Conservation (phyloP, 2,797 vertebrate genomes). For the Graptemys geographica region DNA sequence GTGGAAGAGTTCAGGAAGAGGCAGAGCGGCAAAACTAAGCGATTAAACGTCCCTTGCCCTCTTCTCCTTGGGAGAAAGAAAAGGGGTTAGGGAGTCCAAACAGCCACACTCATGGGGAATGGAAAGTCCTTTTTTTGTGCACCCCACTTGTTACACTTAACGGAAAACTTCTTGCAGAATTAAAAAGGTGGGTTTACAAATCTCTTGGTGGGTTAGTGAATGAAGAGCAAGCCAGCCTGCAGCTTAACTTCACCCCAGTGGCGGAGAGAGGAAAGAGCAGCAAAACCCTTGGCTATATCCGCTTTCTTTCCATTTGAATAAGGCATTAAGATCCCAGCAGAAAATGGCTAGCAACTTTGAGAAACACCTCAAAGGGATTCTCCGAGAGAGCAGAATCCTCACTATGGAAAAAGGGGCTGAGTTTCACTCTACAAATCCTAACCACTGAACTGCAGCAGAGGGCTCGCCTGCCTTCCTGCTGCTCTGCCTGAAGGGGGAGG, state of each 20-base stretch:
- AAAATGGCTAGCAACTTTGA: neutral
- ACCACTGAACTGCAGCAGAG: neutral
- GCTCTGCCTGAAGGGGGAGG: neutral
- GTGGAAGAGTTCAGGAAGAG: neutral
- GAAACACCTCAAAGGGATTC: rapidly evolving
- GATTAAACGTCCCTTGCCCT: neutral
- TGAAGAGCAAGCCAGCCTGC: neutral
- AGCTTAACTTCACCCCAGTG: neutral
- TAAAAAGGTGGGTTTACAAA: neutral
- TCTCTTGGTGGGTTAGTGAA: neutral
- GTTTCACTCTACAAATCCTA: neutral
- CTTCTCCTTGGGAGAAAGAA: neutral
- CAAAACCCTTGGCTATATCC: neutral
- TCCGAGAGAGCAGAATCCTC: neutral
- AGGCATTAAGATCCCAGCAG: conserved; percentile 42
- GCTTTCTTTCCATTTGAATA: neutral
- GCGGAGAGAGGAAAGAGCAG: neutral
- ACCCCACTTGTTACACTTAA: rapidly evolving
- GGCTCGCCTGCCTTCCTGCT: neutral
- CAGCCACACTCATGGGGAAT: rapidly evolving
- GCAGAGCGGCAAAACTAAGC: conserved; percentile 1
- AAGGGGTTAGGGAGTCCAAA: rapidly evolving
- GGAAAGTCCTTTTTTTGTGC: neutral
- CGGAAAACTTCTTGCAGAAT: conserved; percentile 25
- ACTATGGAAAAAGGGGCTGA: neutral